Evolutionary conservation across 1,140 invertebrate species (phyloP).

Genomic region (Dinoponera quadriceps): DNA sequence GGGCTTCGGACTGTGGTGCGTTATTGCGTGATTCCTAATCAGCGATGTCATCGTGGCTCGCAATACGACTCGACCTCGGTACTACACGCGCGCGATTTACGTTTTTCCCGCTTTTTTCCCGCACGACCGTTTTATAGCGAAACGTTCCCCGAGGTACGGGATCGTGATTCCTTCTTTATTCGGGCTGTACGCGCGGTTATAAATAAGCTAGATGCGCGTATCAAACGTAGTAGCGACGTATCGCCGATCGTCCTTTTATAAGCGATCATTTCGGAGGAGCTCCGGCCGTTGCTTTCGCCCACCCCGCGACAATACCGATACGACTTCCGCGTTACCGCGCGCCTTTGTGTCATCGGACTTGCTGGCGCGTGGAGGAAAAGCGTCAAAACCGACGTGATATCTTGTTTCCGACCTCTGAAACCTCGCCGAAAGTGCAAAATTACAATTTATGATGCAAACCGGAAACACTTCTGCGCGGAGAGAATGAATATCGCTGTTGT

Average conservation of each 20-base stretch:
- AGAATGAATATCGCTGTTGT: no score
- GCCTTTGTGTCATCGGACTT: background rate
- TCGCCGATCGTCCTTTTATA: background rate
- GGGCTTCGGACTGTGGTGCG: no score
- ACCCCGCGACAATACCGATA: background rate
- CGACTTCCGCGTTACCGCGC: background rate
- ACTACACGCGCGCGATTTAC: background rate
- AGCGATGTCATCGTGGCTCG: slow-evolving; percentile 12
- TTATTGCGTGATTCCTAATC: slow-evolving; percentile 49
- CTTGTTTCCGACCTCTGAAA: no score
- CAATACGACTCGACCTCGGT: background rate
- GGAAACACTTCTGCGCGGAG: no score
- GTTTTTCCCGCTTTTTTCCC: slow-evolving; percentile 10
- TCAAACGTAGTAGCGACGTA: background rate
- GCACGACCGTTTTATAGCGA: background rate
- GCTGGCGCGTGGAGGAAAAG: background rate
- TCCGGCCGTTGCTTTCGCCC: background rate
- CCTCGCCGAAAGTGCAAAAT: no score
- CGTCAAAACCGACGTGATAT: no score
- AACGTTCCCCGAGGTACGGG: background rate
- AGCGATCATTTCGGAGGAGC: background rate
- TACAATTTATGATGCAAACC: no score
- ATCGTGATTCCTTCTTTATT: slow-evolving; percentile 4
- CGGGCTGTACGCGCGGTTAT: background rate
- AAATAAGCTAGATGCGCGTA: background rate